Conservation (phyloP, 2,113 vertebrate genomes). For the Maccullochella peelii region DNA sequence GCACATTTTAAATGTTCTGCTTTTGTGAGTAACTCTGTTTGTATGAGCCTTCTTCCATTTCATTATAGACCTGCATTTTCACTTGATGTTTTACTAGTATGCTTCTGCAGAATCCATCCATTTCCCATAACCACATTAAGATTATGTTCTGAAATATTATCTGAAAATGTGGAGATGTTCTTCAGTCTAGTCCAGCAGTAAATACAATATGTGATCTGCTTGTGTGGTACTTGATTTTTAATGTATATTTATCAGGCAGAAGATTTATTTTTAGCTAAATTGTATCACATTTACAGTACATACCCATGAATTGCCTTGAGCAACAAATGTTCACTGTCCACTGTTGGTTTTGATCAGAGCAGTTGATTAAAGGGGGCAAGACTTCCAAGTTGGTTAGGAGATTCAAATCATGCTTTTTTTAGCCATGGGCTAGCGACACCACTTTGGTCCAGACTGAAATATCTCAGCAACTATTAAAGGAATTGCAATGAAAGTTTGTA, state of each 20-base stretch:
- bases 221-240: neutral
- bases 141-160: neutral
- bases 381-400: neutral
- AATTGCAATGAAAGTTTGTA: neutral
- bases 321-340: neutral
- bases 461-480: neutral
- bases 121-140: neutral
- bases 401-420: neutral
- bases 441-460: neutral
- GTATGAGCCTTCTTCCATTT: neutral
- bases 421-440: neutral
- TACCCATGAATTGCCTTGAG: neutral
- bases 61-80: neutral
- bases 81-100: conserved; percentile 4
- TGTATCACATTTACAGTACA: too few species aligned
- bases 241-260: neutral
- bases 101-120: neutral
- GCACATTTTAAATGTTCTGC: conserved; percentile 52
- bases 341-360: neutral
- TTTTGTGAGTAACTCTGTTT: conserved; percentile 48
- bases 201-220: neutral
- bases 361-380: neutral
- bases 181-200: neutral
- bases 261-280: neutral
- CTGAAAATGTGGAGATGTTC: neutral